These are phyloP conservation scores for Urocolius indicus DNA, from an alignment of 2,113 vertebrate genomes.

Conservation along the genomic window DNA sequence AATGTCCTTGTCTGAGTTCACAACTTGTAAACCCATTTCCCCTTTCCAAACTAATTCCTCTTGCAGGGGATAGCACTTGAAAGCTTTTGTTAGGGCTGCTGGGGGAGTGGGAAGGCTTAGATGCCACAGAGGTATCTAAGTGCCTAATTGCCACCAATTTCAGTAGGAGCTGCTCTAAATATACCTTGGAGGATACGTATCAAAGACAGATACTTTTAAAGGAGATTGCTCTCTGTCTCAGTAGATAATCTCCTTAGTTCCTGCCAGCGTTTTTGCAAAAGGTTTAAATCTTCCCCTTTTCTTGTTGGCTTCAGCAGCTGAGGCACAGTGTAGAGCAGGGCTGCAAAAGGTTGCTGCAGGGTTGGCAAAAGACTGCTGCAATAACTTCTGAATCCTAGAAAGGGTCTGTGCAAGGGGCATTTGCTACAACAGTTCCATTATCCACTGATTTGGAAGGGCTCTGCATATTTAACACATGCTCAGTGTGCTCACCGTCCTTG, in stretches of 20 bases:
- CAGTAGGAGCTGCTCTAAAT: neutral
- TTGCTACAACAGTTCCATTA: neutral
- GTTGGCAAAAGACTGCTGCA: neutral
- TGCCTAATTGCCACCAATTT: conserved; percentile 27
- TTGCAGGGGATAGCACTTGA: neutral
- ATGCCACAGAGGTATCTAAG: neutral
- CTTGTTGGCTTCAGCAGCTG: neutral
- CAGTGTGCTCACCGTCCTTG: neutral
- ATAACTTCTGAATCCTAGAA: neutral
- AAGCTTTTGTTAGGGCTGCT: neutral
- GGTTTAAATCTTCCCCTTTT: neutral
- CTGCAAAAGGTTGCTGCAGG: neutral
- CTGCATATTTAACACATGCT: neutral
- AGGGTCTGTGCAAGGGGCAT: neutral
- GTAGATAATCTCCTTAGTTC: neutral
- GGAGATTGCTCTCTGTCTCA: neutral
- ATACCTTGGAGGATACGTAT: neutral
- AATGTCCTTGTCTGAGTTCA: conserved; percentile 24
- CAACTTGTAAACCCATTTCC: conserved; percentile 57
- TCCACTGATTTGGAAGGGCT: neutral
- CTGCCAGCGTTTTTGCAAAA: neutral
- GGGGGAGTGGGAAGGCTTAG: neutral
- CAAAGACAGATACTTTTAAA: neutral
- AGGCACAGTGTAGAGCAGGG: neutral
- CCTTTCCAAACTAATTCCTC: conserved; percentile 11